These are phyloP conservation scores for Euwallacea similis DNA, from an alignment of 1,140 invertebrate genomes.

Conservation along the genomic window DNA sequence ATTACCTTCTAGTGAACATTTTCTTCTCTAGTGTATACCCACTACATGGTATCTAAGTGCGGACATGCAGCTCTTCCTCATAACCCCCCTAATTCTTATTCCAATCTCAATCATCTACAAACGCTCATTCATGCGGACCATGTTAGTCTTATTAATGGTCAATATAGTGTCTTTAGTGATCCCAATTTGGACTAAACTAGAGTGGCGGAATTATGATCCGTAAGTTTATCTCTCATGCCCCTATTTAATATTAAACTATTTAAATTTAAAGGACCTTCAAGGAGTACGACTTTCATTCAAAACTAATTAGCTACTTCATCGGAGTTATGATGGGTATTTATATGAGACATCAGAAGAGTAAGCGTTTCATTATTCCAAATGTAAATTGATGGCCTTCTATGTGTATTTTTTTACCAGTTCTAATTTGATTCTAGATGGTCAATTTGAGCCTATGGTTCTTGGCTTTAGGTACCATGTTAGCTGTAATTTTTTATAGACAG, in stretches of 20 bases:
- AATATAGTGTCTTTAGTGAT: conserved; percentile 13
- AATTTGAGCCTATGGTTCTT: conserved; percentile 14
- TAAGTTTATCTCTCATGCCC: conserved; percentile 3
- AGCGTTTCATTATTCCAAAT: conserved; percentile 30
- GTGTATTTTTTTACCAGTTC: not conserved
- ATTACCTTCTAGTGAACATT: not conserved
- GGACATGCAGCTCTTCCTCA: conserved; percentile 66
- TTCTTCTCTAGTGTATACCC: conserved; percentile 58
- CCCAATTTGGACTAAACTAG: conserved; percentile 21
- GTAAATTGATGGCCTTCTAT: conserved; percentile 14
- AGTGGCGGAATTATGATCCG: conserved; percentile 27
- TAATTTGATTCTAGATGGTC: not conserved
- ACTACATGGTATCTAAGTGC: conserved; percentile 66
- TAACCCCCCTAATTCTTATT: conserved; percentile 49
- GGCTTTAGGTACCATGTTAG: conserved; percentile 27
- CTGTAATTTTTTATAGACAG: conserved; percentile 33
- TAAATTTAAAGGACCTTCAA: conserved; percentile 19
- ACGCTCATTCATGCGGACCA: conserved; percentile 16
- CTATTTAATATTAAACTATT: not conserved
- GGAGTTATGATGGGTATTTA: conserved; percentile 42
- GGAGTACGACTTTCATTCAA: conserved; percentile 43
- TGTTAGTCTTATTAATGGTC: conserved; percentile 25
- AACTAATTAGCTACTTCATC: conserved; percentile 41
- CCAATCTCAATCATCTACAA: conserved; percentile 33
- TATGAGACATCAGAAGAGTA: conserved; percentile 32